Percentiles rank a stretch among this genome's conserved stretches.
Evolutionary conservation across 2,888 invertebrate genomes (phyloP).

Genomic region (Siphlonurus alternatus): DNA sequence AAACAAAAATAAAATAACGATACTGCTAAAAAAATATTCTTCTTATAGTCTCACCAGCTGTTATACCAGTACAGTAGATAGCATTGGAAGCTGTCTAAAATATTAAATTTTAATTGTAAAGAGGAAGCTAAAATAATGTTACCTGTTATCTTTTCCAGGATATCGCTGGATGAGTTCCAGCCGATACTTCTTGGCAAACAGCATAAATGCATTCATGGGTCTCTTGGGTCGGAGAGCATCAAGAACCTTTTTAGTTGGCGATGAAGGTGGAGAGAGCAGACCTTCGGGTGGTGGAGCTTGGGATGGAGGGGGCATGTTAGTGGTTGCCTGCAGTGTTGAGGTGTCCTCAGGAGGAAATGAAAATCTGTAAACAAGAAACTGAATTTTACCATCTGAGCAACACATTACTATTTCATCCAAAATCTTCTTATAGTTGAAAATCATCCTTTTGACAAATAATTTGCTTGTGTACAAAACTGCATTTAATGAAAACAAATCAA

Average conservation of each 20-base stretch:
- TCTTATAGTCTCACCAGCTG: background rate
- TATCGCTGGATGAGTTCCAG: slow-evolving; percentile 29
- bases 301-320: slow-evolving; percentile 4
- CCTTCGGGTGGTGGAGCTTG: slow-evolving; percentile 9
- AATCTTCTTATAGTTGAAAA: too few species aligned
- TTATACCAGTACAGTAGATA: background rate
- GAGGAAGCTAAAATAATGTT: slow-evolving; percentile 2
- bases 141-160: slow-evolving; percentile 35
- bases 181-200: slow-evolving; percentile 31
- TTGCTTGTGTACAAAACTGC: too few species aligned
- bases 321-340: slow-evolving; percentile 6
- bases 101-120: background rate
- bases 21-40: slow-evolving; percentile 5
- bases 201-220: slow-evolving; percentile 36
- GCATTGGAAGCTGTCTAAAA: too few species aligned
- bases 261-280: slow-evolving; percentile 20
- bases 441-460: too few species aligned
- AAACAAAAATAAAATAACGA: slow-evolving; percentile 1
- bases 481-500: background rate
- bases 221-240: slow-evolving; percentile 23
- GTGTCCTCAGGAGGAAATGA: slow-evolving; percentile 21
- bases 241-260: slow-evolving; percentile 17
- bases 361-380: slow-evolving; percentile 13
- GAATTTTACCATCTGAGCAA: background rate
- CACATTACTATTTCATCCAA: too few species aligned